Conservation (phyloP, 2,888 invertebrate genomes). For the Hirtodrosophila histrioides region DNA sequence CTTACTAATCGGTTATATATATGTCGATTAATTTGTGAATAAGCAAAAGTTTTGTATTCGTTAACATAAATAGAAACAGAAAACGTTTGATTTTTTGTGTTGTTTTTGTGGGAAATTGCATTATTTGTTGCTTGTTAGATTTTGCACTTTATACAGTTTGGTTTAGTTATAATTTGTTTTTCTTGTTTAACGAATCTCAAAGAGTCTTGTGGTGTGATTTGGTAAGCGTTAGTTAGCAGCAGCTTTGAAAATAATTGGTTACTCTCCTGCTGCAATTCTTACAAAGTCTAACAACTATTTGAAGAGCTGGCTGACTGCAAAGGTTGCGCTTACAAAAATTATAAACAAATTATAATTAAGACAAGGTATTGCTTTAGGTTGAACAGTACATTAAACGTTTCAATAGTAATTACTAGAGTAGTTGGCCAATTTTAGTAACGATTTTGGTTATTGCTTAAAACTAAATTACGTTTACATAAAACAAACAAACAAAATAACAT, state of each 20-base stretch:
- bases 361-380: constrained; percentile 1
- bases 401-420: too few species aligned
- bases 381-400: too few species aligned
- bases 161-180: constrained; percentile 9
- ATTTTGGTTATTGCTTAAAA: constrained; percentile 43
- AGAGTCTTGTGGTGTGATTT: constrained; percentile 11
- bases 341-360: constrained; percentile 31
- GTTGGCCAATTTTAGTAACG: constrained; percentile 49
- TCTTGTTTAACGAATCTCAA: constrained; percentile 1
- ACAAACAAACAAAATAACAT: constrained; percentile 18
- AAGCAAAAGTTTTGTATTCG: constrained; percentile 57
- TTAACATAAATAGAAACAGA: constrained; percentile 52
- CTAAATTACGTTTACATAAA: constrained; percentile 37
- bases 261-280: too few species aligned
- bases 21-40: constrained; percentile 50
- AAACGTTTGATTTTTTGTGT: constrained; percentile 33
- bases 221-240: constrained; percentile 40
- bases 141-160: constrained; percentile 44
- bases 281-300: too few species aligned
- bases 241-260: background rate
- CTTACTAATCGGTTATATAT: constrained; percentile 87
- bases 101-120: constrained; percentile 51
- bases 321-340: constrained; percentile 11
- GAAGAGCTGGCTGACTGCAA: too few species aligned
- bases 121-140: constrained; percentile 33